A percentile compares a stretch with the other conserved stretches of the same genome.
These are phyloP conservation scores for Motacilla tschutschensis DNA, from an alignment of 2,113 vertebrate genomes.

Conservation along the genomic window DNA sequence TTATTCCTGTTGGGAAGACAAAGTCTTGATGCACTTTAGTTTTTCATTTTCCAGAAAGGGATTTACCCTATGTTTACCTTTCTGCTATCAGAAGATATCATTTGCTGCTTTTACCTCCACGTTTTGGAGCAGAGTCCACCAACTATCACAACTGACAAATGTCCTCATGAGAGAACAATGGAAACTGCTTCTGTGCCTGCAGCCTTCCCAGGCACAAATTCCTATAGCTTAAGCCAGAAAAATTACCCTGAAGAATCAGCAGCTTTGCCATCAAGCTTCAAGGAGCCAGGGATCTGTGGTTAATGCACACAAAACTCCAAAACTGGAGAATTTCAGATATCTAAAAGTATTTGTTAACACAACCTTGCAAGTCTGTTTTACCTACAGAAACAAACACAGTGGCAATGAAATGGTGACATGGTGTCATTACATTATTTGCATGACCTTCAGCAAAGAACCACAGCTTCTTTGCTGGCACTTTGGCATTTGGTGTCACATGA, in stretches of 20 bases:
- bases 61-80: background rate
- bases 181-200: background rate
- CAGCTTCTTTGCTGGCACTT: background rate
- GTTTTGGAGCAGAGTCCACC: conserved; percentile 20
- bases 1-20: background rate
- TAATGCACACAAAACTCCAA: background rate
- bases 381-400: background rate
- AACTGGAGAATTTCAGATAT: background rate
- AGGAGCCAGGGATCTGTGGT: background rate
- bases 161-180: background rate
- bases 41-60: background rate
- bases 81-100: background rate
- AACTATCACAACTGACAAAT: background rate
- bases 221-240: background rate
- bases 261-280: background rate
- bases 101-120: background rate
- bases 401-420: background rate
- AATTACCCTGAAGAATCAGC: background rate
- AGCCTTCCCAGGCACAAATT: background rate
- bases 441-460: background rate
- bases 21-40: background rate
- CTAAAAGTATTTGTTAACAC: background rate
- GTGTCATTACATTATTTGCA: background rate
- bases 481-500: background rate
- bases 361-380: background rate